Evolutionary conservation across 2,888 invertebrate genomes (phyloP), one percentile per base, ranked within the genome.

Genomic region (Pycnomerus fuliginosus): DNA sequence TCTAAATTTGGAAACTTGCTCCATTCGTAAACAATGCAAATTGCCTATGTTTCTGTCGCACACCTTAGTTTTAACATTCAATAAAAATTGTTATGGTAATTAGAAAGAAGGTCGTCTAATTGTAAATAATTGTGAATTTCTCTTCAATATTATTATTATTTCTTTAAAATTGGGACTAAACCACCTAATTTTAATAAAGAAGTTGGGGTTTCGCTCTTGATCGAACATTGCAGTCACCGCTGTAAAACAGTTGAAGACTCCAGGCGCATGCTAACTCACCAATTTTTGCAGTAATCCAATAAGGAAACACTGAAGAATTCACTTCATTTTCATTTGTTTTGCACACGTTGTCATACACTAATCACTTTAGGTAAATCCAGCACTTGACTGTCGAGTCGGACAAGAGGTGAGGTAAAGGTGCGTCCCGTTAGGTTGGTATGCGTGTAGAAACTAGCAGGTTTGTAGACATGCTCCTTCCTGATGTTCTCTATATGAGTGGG

Each of bases 351-450:
- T 40, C 42, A 43, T n/a, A n/a, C 51, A 43, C 39, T 20, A 31
- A 46, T 43, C 45, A 51, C 36, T 45, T 36, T 44, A 44, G 50
- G 44, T 48, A 53, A 48, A 44, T 44, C 44, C 40, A 42, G 46
- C 42, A 39, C 53, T n/a, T 50, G 56, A 53, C 51, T 53, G 58
- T 52, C 49, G 50, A 49, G 54, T 53, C 55, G 45, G 40, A 42
- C 50, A 61, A 56, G 65, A 66, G 66, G 68, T 64, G 63, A 66
- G 62, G 64, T 64, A 57, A 55, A 68, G 66, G 66, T 62, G 65
- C 67, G 66, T 68, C 65, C 69, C 69, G 69, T 69, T 69, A 69
- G 58, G 56, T 65, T 60, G 68, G 67, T 67, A 69, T 65, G 66
- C 58, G 56, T 41, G 44, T 54, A 51, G 58, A 56, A 45, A 45